Base-by-base conservation (phyloP, 1,140 invertebrate genomes). In the Hylyphantes graminicola region DNA sequence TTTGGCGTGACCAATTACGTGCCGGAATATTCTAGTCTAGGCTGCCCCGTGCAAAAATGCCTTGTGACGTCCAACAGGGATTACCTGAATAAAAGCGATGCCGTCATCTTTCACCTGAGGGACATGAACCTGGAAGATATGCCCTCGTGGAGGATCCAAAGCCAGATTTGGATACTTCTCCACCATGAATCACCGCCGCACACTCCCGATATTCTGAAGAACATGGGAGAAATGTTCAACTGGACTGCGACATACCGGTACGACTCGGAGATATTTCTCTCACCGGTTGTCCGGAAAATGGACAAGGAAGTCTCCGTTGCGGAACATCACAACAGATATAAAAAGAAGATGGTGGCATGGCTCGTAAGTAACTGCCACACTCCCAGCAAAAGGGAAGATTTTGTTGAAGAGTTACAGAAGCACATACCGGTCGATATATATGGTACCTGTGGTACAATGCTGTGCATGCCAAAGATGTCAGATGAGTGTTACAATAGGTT, bases 371-470 rank as follows among this genome's bases (percentile, higher is more conserved):
- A 94, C 87, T 94, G 94, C 87, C 13, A 87, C 3, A 89, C 92
- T 0, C 86, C 85, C 12, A 92, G 92, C 85, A 88, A 88, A 2
- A 88, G 94, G 13, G 89, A 92, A 85, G 63, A 89, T 0, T 93
- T 92, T 87, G 92, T 92, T 0, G 77, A 88, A n/a, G 88, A 93
- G 85, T 88, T 95, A 4, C 86, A 90, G 68, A 89, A 90, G 54
- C 89, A 92, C 86, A 90, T 94, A 65, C 65, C 88, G 6, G 91
- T 95, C 8, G 93, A 94, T 88, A 90, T 94, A n/a, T 95, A 92
- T 86, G 95, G 95, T n/a, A 85, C 77, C 0, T 96, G 94, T 89
- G 89, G 88, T 85, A 53, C 88, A 81, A 8, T 79, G 2, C 72
- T 55, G 35, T 86, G 86, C 50, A 35, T 83, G n/a, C 87, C 78